Base-by-base conservation (phyloP, 2,888 invertebrate genomes). In the Lathronympha strigana region DNA sequence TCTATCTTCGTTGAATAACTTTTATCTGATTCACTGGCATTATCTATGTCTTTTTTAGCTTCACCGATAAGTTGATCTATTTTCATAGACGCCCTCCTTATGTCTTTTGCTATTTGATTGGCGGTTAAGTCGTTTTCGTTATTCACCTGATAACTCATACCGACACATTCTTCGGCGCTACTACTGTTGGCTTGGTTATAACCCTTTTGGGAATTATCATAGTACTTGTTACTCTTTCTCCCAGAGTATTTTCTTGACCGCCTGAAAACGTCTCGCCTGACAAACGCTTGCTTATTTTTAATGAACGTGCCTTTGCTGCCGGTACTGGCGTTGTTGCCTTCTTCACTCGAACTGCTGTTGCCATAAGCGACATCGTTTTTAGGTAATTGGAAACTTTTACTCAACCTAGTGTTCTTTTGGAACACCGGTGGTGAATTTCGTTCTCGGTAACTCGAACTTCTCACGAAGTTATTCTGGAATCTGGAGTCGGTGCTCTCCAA, bases 1-100 rank as follows among this genome's bases (percentile, higher is more conserved):
- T 93, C 94, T 77, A 93, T 93, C 83, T 90, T 93, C 15, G 91
- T 88, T 36, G 92, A 93, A 82, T 90, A 93, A 5, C 92, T 90
- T 76, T 90, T 89, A 28, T 90, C 88, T 19, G 87, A 86, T 69
- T 92, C 92, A 72, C 86, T 88, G 40, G 79, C 78, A 64, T 84
- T 79, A 54, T 83, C 83, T 63, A 75, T 71, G 69, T 87, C 86
- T 40, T 77, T 78, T 72, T 87, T 87, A 45, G 81, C 86, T 78
- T 90, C 88, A 55, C 88, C 91, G 50, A 92, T 90, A 25, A 92
- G 84, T 69, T 90, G 92, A 76, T 94, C 93, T 70, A 94, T 94
- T 80, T 93, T 92, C 63, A 93, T 79, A 2, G 94, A 93, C 11
- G 93, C 93, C 72, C 85, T 87, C 76, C 91, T 88, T 67, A 93